A percentile compares a stretch with the other conserved stretches of the same genome.
These are phyloP conservation scores for Crossocerus cetratus DNA, from an alignment of 2,888 invertebrate genomes.

Conservation along the genomic window DNA sequence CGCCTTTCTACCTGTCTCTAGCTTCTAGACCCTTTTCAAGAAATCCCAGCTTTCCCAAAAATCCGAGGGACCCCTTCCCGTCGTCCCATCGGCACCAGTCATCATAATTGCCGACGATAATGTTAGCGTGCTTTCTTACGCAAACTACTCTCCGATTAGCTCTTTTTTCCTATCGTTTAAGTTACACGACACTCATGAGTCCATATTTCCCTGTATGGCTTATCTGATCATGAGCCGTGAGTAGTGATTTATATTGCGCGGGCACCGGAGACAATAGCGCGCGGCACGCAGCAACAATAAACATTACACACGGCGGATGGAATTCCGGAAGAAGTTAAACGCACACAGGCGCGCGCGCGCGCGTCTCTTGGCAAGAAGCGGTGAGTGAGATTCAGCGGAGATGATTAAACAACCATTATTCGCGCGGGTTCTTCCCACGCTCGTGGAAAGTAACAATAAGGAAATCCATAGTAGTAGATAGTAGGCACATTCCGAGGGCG, in stretches of 20 bases:
- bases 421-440: conserved; percentile 11
- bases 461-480: conserved; percentile 2
- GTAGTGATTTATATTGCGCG: not conserved
- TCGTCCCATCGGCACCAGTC: not conserved
- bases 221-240: not conserved
- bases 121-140: too few relatives aligned
- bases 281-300: conserved; percentile 12
- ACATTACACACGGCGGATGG: conserved; percentile 13
- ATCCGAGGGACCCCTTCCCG: not conserved
- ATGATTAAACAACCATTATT: conserved; percentile 10
- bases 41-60: conserved; percentile 16
- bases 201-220: too few relatives aligned
- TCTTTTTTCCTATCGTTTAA: too few relatives aligned
- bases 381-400: not conserved
- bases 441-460: conserved; percentile 12
- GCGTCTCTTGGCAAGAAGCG: conserved; percentile 13
- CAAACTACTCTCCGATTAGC: too few relatives aligned
- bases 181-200: too few relatives aligned
- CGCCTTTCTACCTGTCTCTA: conserved; percentile 35
- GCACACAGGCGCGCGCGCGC: not conserved
- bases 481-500: too few relatives aligned
- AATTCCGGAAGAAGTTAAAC: conserved; percentile 4
- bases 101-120: too few relatives aligned
- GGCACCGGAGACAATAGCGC: not conserved
- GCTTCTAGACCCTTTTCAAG: conserved; percentile 28